Conservation (phyloP, 2,797 vertebrate genomes). For the Sebastes ruberrimus region DNA sequence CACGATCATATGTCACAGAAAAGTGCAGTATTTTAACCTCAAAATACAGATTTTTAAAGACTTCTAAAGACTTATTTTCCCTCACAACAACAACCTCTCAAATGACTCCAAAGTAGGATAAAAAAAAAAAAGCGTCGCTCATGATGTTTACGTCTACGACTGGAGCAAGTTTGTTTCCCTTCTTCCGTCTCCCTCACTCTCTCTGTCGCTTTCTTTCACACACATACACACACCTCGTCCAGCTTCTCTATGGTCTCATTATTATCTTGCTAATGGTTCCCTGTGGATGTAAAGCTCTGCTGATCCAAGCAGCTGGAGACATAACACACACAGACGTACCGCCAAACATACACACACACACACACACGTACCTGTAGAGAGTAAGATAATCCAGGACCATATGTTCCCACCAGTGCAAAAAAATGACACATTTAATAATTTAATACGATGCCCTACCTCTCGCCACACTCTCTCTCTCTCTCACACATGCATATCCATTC, state of each 20-base stretch:
- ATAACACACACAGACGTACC: slow-evolving; percentile 3
- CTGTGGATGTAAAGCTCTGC: slow-evolving; percentile 75
- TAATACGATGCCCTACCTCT: slow-evolving; percentile 16
- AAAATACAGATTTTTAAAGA: background rate
- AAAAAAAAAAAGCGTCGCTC: background rate
- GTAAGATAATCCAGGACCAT: slow-evolving; percentile 45
- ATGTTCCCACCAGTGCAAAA: slow-evolving; percentile 54
- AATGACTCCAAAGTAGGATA: background rate
- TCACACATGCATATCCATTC: slow-evolving; percentile 8
- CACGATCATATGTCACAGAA: background rate
- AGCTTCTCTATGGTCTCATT: slow-evolving; percentile 68
- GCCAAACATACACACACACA: slow-evolving; percentile 1
- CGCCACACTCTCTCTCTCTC: background rate
- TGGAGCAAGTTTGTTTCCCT: slow-evolving; percentile 3
- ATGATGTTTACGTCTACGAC: slow-evolving; percentile 14
- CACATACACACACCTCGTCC: slow-evolving; percentile 13
- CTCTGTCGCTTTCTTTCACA: slow-evolving; percentile 8
- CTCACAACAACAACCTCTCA: background rate
- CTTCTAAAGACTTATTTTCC: background rate
- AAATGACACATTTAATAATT: slow-evolving; percentile 49
- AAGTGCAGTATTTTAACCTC: background rate
- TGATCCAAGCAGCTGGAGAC: slow-evolving; percentile 76
- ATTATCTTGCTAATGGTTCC: slow-evolving; percentile 78
- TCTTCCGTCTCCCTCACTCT: slow-evolving; percentile 5
- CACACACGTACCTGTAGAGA: slow-evolving; percentile 9